Percentiles rank a stretch among this genome's conserved stretches.
Conservation (phyloP, 1,140 invertebrate genomes). For the Kradibia gibbosae region DNA sequence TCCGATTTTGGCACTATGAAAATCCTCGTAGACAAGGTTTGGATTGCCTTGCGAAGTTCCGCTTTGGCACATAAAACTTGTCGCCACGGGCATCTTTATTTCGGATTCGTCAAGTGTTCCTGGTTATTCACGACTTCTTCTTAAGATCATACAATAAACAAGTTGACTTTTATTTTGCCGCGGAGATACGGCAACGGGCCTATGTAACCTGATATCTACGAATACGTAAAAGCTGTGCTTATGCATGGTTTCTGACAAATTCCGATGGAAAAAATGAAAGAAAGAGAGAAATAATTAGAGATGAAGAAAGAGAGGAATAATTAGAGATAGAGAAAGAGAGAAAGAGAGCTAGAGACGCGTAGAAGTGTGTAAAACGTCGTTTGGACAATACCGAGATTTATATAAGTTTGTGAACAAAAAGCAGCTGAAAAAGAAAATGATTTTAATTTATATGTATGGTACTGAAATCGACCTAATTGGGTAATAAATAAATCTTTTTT, state of each 20-base stretch:
- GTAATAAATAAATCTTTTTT: slow-evolving; percentile 8
- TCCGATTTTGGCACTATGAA: background rate
- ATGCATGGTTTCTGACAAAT: background rate
- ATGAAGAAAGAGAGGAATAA: background rate
- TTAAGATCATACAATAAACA: background rate
- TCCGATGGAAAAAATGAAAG: background rate
- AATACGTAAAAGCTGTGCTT: background rate
- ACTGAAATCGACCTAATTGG: slow-evolving; percentile 33
- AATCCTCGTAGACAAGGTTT: background rate
- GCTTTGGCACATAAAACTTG: background rate
- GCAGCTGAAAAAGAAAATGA: background rate
- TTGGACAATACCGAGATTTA: slow-evolving; percentile 23
- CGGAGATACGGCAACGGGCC: background rate
- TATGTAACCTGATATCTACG: background rate
- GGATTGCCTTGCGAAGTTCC: background rate
- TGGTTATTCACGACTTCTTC: background rate
- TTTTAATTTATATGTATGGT: slow-evolving; percentile 21
- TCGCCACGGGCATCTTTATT: slow-evolving; percentile 1
- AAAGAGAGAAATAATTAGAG: background rate
- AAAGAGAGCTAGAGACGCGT: background rate
- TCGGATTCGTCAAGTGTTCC: background rate
- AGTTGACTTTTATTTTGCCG: background rate
- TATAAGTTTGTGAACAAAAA: background rate
- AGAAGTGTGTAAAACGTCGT: background rate
- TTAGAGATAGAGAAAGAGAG: background rate